phyloP scores from a whole-genome alignment of 1,140 invertebrate species.

The Archivesica marissinica region DNA sequence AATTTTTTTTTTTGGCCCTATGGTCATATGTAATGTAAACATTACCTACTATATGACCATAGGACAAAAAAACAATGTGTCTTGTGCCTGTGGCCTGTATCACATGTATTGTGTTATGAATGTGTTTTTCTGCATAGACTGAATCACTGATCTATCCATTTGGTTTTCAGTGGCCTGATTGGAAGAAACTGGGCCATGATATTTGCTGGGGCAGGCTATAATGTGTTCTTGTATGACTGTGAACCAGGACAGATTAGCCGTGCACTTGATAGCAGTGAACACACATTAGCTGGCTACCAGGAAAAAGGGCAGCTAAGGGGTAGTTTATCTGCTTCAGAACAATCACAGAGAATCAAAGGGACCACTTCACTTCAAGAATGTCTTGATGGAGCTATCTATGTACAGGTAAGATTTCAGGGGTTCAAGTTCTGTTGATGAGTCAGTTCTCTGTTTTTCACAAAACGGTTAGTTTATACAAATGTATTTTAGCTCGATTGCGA shows the following conservation, averaged over 20 bases:
- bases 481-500: too few relatives aligned
- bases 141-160: too few relatives aligned
- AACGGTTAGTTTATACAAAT: too few relatives aligned
- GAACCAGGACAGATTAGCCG: slow-evolving; percentile 88
- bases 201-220: slow-evolving; percentile 89
- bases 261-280: slow-evolving; percentile 89
- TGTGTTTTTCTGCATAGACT: too few relatives aligned
- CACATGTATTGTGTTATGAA: too few relatives aligned
- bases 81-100: too few relatives aligned
- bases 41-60: too few relatives aligned
- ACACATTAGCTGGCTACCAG: slow-evolving; percentile 90
- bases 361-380: slow-evolving; percentile 78
- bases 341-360: slow-evolving; percentile 89
- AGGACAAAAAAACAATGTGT: too few relatives aligned
- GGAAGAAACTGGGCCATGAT: slow-evolving; percentile 77
- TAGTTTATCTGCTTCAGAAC: slow-evolving; percentile 88
- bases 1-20: too few relatives aligned
- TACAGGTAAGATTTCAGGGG: slow-evolving; percentile 72
- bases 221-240: slow-evolving; percentile 93
- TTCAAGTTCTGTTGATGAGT: not conserved
- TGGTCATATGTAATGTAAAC: too few relatives aligned
- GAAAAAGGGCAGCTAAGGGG: slow-evolving; percentile 88
- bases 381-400: slow-evolving; percentile 84
- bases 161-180: slow-evolving; percentile 74
- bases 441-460: not conserved